Evolutionary conservation across 2,797 vertebrate genomes (phyloP).

Genomic region (Meda fulgida): DNA sequence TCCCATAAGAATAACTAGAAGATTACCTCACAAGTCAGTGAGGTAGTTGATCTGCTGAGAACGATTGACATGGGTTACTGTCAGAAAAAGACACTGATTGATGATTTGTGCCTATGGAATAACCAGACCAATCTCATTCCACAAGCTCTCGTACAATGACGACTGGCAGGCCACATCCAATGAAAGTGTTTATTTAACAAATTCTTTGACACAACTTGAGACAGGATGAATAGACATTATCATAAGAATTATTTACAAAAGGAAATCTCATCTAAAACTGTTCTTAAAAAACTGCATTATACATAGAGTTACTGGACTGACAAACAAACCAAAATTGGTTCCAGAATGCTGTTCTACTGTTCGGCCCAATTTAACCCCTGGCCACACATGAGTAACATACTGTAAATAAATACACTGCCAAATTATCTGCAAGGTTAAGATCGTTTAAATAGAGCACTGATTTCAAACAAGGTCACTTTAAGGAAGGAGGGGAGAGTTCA

Average conservation of each 20-base stretch:
- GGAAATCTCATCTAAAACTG: conserved; percentile 4
- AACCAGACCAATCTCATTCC: conserved; percentile 55
- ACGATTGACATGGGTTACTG: neutral
- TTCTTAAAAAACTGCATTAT: neutral
- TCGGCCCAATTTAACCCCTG: neutral
- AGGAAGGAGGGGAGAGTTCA: neutral
- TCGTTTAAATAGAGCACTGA: conserved; percentile 2
- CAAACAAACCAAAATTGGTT: neutral
- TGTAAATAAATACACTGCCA: neutral
- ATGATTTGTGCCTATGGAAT: conserved; percentile 8
- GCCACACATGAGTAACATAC: neutral
- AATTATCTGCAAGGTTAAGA: neutral
- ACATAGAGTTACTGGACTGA: neutral
- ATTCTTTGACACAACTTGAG: conserved; percentile 52
- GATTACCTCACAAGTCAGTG: neutral
- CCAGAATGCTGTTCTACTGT: neutral
- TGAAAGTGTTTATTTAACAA: conserved; percentile 49
- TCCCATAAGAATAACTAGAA: neutral
- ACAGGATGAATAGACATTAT: conserved; percentile 32
- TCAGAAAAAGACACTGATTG: conserved; percentile 5
- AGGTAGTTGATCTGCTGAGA: conserved; percentile 1
- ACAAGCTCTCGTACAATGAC: conserved; percentile 52
- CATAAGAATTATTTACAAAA: conserved; percentile 7
- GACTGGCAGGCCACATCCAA: conserved; percentile 58
- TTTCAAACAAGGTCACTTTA: neutral